A percentile compares a stretch with the other conserved stretches of the same genome.
These are phyloP conservation scores for Hystrix brachyura DNA, from an alignment of 2,113 vertebrate genomes.

Conservation along the genomic window DNA sequence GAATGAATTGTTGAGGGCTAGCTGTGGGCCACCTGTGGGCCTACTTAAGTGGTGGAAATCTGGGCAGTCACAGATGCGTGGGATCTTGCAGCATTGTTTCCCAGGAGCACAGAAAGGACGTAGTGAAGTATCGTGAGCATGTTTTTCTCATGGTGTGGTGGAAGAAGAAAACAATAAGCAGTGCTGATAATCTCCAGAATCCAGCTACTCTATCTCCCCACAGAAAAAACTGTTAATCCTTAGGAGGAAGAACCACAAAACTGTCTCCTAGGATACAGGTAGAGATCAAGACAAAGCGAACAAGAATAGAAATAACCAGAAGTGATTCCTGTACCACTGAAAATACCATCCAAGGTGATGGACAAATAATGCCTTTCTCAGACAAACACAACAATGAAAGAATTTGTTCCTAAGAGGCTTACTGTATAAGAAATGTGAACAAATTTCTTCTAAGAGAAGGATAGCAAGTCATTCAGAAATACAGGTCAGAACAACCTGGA, in stretches of 20 bases:
- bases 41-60: too few species aligned
- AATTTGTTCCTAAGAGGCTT: not conserved
- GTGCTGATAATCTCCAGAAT: too few species aligned
- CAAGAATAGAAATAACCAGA: not conserved
- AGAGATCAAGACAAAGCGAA: not conserved
- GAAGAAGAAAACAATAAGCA: not conserved
- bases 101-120: not conserved
- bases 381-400: not conserved
- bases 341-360: not conserved
- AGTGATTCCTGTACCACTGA: not conserved
- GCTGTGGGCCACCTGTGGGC: accelerated
- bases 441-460: not conserved
- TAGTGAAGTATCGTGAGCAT: not conserved
- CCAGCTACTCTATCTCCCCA: not conserved
- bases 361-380: not conserved
- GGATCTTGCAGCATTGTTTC: not conserved
- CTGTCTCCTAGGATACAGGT: not conserved
- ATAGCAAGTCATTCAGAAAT: not conserved
- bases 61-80: accelerated
- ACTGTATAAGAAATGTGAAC: not conserved
- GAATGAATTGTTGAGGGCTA: not conserved
- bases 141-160: not conserved
- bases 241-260: not conserved
- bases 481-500: not conserved
- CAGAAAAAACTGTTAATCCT: not conserved